Conservation (phyloP, 2,888 invertebrate genomes). For the Melieria omissa region DNA sequence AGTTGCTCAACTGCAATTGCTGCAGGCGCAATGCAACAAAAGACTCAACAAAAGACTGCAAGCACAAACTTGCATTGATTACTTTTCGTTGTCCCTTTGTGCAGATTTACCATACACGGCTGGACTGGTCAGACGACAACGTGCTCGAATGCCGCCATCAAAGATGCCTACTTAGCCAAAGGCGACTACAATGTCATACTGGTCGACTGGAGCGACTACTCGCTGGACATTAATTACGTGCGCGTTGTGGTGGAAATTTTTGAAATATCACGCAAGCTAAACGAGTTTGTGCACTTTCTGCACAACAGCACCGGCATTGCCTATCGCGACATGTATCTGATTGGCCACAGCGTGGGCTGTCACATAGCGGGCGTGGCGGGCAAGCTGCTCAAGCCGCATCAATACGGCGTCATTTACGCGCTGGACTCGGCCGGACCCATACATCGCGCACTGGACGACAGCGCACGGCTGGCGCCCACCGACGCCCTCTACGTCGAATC, state of each 20-base stretch:
- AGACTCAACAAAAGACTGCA: no score
- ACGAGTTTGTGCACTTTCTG: constrained; percentile 52
- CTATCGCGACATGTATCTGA: constrained; percentile 48
- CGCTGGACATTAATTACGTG: constrained; percentile 50
- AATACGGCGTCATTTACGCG: constrained; percentile 54
- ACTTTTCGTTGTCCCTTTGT: background rate
- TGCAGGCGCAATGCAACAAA: background rate
- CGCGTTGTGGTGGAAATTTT: constrained; percentile 47
- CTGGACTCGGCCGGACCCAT: constrained; percentile 59
- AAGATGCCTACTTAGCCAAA: constrained; percentile 49
- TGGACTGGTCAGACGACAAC: constrained; percentile 51
- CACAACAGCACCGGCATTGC: constrained; percentile 38
- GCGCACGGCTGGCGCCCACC: constrained; percentile 50
- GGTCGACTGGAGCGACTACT: constrained; percentile 54
- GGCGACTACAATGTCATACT: constrained; percentile 54
- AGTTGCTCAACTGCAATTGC: background rate
- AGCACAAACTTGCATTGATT: no score
- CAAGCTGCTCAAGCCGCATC: constrained; percentile 44
- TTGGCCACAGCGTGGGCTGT: constrained; percentile 60
- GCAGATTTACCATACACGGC: constrained; percentile 50
- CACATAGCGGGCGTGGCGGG: constrained; percentile 59
- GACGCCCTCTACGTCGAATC: constrained; percentile 60
- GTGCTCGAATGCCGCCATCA: constrained; percentile 52
- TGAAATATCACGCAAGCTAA: constrained; percentile 49
- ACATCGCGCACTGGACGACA: constrained; percentile 40